These are phyloP conservation scores for Nineta flava DNA, from an alignment of 2,888 invertebrate genomes.

Conservation along the genomic window DNA sequence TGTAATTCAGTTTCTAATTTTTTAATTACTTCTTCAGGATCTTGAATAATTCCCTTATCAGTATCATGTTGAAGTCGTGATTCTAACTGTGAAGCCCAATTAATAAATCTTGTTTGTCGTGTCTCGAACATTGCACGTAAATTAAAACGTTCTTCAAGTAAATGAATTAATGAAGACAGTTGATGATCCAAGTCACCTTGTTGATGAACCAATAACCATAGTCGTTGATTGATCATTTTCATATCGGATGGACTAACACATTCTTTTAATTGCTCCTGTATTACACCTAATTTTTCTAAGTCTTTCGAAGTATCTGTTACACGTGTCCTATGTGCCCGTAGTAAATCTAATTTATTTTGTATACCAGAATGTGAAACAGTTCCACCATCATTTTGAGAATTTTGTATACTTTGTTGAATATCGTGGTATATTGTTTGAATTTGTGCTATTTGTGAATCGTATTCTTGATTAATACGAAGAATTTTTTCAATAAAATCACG, in stretches of 20 bases:
- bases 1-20: conserved; percentile 58
- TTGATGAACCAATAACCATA: conserved; percentile 65
- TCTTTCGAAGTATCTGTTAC: conserved; percentile 40
- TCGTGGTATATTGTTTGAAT: conserved; percentile 47
- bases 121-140: conserved; percentile 54
- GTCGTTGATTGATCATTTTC: conserved; percentile 59
- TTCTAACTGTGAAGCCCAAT: conserved; percentile 57
- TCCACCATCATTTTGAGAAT: conserved; percentile 32
- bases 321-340: conserved; percentile 42
- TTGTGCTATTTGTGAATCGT: conserved; percentile 42
- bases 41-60: conserved; percentile 32
- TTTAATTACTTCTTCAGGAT: conserved; percentile 57
- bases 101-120: conserved; percentile 43
- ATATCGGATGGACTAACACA: conserved; percentile 72
- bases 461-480: conserved; percentile 41
- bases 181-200: conserved; percentile 69
- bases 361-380: conserved; percentile 42
- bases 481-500: conserved; percentile 55
- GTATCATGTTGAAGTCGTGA: conserved; percentile 35
- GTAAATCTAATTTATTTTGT: conserved; percentile 43
- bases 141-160: conserved; percentile 57
- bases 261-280: conserved; percentile 70
- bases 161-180: conserved; percentile 50
- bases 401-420: conserved; percentile 42
- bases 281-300: conserved; percentile 53